phyloP scores from a whole-genome alignment of 2,113 vertebrate genomes.

The Aptenodytes patagonicus region DNA sequence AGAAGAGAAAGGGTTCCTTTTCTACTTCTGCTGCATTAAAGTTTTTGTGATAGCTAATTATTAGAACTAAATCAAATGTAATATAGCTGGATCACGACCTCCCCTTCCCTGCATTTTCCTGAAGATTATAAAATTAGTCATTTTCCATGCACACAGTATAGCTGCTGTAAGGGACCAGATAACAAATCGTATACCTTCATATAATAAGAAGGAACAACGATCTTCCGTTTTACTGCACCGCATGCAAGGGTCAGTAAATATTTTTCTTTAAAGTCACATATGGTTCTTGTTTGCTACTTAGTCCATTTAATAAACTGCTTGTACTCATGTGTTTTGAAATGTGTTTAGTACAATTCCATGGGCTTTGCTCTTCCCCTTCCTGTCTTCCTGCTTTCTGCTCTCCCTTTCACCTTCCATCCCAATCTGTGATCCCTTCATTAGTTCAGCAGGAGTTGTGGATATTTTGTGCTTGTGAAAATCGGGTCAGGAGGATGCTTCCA shows the following conservation, averaged over 20 bases:
- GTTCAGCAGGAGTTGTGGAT: not conserved
- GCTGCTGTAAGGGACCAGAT: not conserved
- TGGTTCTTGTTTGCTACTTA: not conserved
- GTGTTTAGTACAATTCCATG: not conserved
- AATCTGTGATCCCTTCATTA: not conserved
- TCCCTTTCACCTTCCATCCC: not conserved
- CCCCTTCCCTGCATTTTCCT: not conserved
- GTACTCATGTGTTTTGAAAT: not conserved
- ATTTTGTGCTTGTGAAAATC: not conserved
- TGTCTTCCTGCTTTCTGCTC: not conserved
- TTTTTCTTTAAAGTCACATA: not conserved
- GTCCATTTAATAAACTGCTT: not conserved
- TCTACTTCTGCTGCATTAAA: not conserved
- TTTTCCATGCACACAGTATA: not conserved
- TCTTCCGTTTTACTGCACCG: not conserved
- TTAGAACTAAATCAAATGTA: not conserved
- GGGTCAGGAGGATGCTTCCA: not conserved
- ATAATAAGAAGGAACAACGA: not conserved
- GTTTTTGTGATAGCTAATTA: not conserved
- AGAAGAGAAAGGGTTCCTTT: not conserved
- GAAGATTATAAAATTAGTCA: not conserved
- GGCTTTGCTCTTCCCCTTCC: not conserved
- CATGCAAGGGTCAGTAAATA: not conserved
- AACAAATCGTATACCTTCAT: not conserved
- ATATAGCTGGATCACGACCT: not conserved